A percentile compares a stretch with the other conserved stretches of the same genome.
These are phyloP conservation scores for Drosophila prostipennis DNA, from an alignment of 2,888 invertebrate genomes.

Conservation along the genomic window DNA sequence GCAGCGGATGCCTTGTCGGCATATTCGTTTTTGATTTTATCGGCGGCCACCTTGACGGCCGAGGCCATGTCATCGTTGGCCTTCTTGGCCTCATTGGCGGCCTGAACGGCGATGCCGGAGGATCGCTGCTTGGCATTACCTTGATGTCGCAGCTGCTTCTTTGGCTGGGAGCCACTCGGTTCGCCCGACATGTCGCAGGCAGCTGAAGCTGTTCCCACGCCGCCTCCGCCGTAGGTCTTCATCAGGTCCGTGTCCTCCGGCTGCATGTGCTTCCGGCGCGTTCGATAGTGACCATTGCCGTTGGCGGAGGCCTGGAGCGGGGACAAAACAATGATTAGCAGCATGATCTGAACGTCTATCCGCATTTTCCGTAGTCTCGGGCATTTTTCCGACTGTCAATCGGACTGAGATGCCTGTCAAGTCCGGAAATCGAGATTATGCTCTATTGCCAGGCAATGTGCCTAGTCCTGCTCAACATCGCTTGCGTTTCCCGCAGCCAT, in stretches of 20 bases:
- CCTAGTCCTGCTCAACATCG: not conserved
- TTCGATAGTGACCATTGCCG: slow-evolving; percentile 1
- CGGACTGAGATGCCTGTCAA: not conserved
- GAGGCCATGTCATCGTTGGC: slow-evolving; percentile 85
- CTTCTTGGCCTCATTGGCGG: slow-evolving; percentile 87
- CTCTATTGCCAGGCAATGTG: slow-evolving; percentile 5
- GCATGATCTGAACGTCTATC: slow-evolving; percentile 46
- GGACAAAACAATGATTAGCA: slow-evolving; percentile 37
- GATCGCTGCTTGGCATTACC: slow-evolving; percentile 83
- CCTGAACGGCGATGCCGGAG: slow-evolving; percentile 88
- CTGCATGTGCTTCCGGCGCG: slow-evolving; percentile 21
- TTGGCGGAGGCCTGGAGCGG: slow-evolving; percentile 4
- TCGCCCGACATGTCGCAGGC: not conserved
- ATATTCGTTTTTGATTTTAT: slow-evolving; percentile 88
- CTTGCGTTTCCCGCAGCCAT: not conserved
- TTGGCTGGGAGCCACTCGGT: no score
- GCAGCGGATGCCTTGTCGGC: slow-evolving; percentile 89
- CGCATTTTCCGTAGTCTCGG: slow-evolving; percentile 56
- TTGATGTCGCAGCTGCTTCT: not conserved
- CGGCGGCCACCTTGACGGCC: slow-evolving; percentile 89
- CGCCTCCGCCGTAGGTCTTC: not conserved
- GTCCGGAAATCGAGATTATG: not conserved
- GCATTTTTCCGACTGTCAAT: slow-evolving; percentile 34
- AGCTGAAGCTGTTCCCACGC: not conserved
- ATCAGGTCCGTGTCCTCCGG: not conserved